Base-by-base conservation (phyloP, 2,797 vertebrate genomes). In the Melanotaenia parkinsoni region DNA sequence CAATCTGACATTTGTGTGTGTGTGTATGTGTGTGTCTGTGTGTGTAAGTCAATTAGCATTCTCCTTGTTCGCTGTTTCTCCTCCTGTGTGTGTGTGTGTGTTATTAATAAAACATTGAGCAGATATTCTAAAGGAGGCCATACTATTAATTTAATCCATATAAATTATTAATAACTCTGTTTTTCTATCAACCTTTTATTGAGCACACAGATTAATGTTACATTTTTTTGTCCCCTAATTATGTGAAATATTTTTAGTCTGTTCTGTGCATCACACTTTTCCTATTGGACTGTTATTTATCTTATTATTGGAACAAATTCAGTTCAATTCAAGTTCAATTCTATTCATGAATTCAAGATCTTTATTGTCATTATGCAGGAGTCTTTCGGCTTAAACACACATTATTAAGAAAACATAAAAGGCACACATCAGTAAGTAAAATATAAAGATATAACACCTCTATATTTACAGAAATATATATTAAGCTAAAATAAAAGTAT, bases 51-150 rank as follows among this genome's bases (percentile, higher is more conserved):
- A 88, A 89, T 92, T 92, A 85, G 84, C 77, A 85, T 80, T 89
- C 86, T 74, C 87, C 85, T 86, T 89, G 83, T 86, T 82, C 82
- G 58, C 58, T 2, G 72, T 67, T 87, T 75, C 72, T 70, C 67
- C 69, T 63, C 22, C 43, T 80, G 9, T 66, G 79, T 45, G 43
- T 74, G 70, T 67, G 61, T 62, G 57, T 63, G 70, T 72, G 76
- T 83, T 89, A 88, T 89, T 89, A 88, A 91, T 90, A 91, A 90
- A 90, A 86, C 83, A 87, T 89, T 65, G 59, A 82, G 72, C 57
- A 76, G 77, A 79, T 80, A 70, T 63, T 82, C 69, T 63, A 66
- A 83, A 81, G 63, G 37, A 88, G 77, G 72, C 61, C 71, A 73
- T 73, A 67, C 67, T 63, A 68, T 79, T 79, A 69, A 78, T 81